Base-by-base conservation (phyloP, 2,113 vertebrate species). In the Archocentrus centrarchus region DNA sequence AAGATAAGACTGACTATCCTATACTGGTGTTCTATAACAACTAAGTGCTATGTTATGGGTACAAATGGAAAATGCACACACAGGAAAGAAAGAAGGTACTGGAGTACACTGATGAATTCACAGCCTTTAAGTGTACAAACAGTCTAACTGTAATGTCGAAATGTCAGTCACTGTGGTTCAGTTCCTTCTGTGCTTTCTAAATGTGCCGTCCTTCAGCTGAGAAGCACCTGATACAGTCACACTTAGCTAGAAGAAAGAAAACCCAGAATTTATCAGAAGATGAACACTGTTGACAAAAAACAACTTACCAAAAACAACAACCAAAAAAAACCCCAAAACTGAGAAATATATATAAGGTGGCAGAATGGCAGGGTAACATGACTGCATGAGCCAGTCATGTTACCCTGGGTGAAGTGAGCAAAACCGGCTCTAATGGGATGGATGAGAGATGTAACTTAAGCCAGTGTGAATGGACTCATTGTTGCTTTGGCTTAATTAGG, bases 401-500 rank as follows among this genome's bases (percentile, higher is more conserved):
- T 81, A 78, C 47, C 27, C 37, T 80, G 32, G 79, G 39, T 76
- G 88, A 94, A 92, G 83, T 79, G 86, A 91, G 87, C 81, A 87
- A 89, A 89, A 80, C 75, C 78, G 77, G 88, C 68, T 87, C 79
- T 84, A 79, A 88, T 68, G 75, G 77, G 88, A 81, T 78, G 86
- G 88, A 86, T 82, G 64, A 61, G 77, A 88, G 88, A 86, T 81
- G 93, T 93, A 97, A 97, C 96, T 86, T 75, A 91, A 97, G 93
- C 96, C 87, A 94, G 95, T 93, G 96, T 96, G 93, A 92, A 95
- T 90, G 95, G 95, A 96, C 94, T 96, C 95, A 86, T 96, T 96
- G 94, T 97, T 97, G 96, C 96, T 95, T 90, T 93, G 93, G 93
- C 95, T 94, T 97, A 96, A 97, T 97, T 95, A 92, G 93, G 95